These are phyloP conservation scores for Edolisoma coerulescens DNA, from an alignment of 2,113 vertebrate genomes.

Conservation along the genomic window DNA sequence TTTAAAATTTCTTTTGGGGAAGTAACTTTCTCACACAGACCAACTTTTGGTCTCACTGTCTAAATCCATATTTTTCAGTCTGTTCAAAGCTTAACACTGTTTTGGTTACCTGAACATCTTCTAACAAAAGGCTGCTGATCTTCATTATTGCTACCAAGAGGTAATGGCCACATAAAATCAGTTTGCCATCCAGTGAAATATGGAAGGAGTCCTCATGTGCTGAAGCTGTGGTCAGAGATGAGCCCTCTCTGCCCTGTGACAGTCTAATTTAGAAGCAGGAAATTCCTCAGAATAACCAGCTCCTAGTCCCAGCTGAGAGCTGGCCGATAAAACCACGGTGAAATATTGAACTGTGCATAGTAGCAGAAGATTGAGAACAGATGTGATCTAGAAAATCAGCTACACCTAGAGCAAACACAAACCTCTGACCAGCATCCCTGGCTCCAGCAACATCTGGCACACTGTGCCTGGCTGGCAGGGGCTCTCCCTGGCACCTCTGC, in stretches of 20 bases:
- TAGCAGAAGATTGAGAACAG: conserved; percentile 47
- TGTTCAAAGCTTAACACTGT: background rate
- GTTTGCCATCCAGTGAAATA: background rate
- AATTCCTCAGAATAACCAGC: conserved; percentile 48
- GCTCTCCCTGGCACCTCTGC: background rate
- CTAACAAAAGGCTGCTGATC: background rate
- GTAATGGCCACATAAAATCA: background rate
- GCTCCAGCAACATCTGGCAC: background rate
- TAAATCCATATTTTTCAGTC: background rate
- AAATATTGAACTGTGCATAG: conserved; percentile 13
- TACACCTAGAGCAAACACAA: background rate
- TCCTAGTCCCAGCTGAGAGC: conserved; percentile 2
- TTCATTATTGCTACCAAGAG: background rate
- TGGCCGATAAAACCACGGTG: conserved; percentile 35
- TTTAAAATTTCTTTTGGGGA: background rate
- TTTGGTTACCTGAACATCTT: background rate
- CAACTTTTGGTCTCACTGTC: background rate
- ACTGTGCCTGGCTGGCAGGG: background rate
- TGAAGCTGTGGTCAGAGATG: background rate
- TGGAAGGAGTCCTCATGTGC: background rate
- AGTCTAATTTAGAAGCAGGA: conserved; percentile 47
- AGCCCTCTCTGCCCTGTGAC: background rate
- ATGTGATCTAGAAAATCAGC: conserved; percentile 24
- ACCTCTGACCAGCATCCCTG: background rate
- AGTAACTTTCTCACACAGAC: background rate